These are phyloP conservation scores for Heterochromis multidens DNA, from an alignment of 2,113 vertebrate species.

Conservation along the genomic window DNA sequence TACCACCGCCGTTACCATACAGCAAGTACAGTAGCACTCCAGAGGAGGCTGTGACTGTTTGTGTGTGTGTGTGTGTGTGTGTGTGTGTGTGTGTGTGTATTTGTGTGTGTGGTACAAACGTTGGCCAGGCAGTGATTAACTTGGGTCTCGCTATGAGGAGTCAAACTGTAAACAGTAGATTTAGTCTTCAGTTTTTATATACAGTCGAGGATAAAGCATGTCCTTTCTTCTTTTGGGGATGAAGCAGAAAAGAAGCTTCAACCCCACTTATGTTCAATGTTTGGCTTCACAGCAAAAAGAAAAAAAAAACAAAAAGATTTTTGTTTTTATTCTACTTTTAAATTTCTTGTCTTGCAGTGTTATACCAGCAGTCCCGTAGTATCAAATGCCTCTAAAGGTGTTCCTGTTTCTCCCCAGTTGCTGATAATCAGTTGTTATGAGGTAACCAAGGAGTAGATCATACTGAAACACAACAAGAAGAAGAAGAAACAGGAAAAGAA, in stretches of 20 bases:
- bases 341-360: constrained; percentile 18
- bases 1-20: constrained; percentile 3
- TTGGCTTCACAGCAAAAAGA: constrained; percentile 24
- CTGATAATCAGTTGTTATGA: constrained; percentile 70
- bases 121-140: constrained; percentile 68
- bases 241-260: neutral
- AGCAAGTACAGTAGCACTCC: constrained; percentile 2
- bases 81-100: neutral
- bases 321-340: neutral
- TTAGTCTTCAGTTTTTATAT: constrained; percentile 41
- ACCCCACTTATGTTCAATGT: neutral
- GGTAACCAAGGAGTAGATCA: constrained; percentile 81
- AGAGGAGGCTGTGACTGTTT: constrained; percentile 19
- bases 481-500: constrained; percentile 28
- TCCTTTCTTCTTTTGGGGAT: neutral
- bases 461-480: constrained; percentile 74
- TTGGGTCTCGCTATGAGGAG: constrained; percentile 29
- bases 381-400: constrained; percentile 16
- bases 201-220: constrained; percentile 23
- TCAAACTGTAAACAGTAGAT: constrained; percentile 61
- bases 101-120: constrained; percentile 51
- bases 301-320: neutral
- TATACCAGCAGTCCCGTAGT: neutral
- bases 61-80: neutral
- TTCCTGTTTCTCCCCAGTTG: constrained; percentile 13